Base-by-base conservation (phyloP, 2,888 invertebrate genomes). In the Neoscelio sp. region DNA sequence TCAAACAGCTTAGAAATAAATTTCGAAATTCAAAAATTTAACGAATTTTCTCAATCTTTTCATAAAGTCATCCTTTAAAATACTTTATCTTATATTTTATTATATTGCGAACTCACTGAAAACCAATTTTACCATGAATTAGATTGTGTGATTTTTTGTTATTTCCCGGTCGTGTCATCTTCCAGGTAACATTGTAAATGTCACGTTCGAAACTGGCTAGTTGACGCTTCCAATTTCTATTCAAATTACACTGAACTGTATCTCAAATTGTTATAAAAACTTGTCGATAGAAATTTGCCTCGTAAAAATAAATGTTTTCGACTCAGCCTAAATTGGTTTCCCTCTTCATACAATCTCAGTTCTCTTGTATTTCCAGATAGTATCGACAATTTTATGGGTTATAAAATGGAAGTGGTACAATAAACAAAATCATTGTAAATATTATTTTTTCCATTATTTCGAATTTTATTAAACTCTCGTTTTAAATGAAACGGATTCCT, bases 241-340 rank as follows among this genome's bases (percentile, higher is more conserved):
- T 50, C 18, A 18, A 50, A 33, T 50, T 10, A 50, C 50, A 33
- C 15, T 50, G 10, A 50, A 30, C 6, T 18, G 50, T 33, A 33
- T 18, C 12, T 50, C 7, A 50, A 50, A 50, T 50, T 50, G n/a
- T 10, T 33, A 33, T 50, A 33, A 30, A 30, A 18, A 33, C 30
- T 15, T n/a, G 50, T 33, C 50, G 30, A 33, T 50, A 50, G 18
- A 50, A 50, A 50, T 50, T 50, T 33, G 15, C 10, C n/a, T 33
- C 50, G 18, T 50, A 33, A 18, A 33, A 50, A 18, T 50, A 50
- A 50, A 50, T 18, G 30, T 50, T 50, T 50, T 26, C 13, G 13
- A 15, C 46, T 44, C 23, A 10, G 6, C 5, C 1, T 4, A 3
- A 44, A 46, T 46, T 46, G 46, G 0, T 46, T n/a, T 44, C 10